Base-by-base conservation (phyloP, 2,113 vertebrate genomes). In the Oplegnathus fasciatus region DNA sequence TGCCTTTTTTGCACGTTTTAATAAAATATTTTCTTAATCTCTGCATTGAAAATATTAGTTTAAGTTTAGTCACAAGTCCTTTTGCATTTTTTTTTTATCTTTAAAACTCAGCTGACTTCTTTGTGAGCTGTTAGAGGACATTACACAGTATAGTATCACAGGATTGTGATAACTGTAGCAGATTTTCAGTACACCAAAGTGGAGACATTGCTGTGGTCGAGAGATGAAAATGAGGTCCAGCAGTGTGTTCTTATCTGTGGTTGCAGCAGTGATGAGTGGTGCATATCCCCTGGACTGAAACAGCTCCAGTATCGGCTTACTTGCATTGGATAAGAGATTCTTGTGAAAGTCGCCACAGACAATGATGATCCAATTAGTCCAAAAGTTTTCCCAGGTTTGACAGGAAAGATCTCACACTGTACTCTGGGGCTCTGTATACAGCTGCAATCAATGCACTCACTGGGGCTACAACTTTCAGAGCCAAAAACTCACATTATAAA, bases 401-500 rank as follows among this genome's bases (percentile, higher is more conserved):
- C 24, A 83, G 73, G 46, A 77, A 83, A 18, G 32, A 42, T 28
- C 1, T 42, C 24, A 83, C 18, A 42, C 34, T 54, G 73, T 83
- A 77, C 55, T 61, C n/a, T 52, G 73, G 73, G 32, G 81, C 57
- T 62, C 65, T 83, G 73, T 83, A 70, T 1, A 83, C 72, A 48
- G 62, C 52, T 18, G 62, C 61, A 67, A 81, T 81, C n/a, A 74
- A 5, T 26, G 80, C 71, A 26, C 24, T 46, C 37, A 67, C 20
- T 4, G 62, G 71, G 40, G 70, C 71, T 20, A 74, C 61, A 32
- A 74, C 70, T n/a, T 44, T 64, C 5, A 74, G 8, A 71, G 17
- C 78, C 55, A 58, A 24, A 83, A 77, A 70, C 73, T 83, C 54
- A 8, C 80, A 69, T 72, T 83, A n/a, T n/a, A n/a, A n/a, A n/a